A percentile compares a stretch with the other conserved stretches of the same genome.
Conservation (phyloP, 2,888 invertebrate genomes). For the Rhagonycha fulva region DNA sequence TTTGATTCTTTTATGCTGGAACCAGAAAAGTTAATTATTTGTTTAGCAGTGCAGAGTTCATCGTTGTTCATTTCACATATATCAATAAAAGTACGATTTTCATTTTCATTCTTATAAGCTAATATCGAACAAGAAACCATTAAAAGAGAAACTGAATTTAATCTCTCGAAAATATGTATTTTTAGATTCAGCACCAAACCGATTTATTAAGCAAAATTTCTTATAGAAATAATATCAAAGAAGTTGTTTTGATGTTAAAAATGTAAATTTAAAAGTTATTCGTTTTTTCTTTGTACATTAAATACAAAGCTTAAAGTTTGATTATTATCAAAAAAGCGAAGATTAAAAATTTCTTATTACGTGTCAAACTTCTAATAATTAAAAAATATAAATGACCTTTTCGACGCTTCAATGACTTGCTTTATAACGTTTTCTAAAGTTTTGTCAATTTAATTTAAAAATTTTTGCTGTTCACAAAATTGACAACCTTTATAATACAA, state of each 20-base stretch:
- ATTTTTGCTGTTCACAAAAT: slow-evolving; percentile 10
- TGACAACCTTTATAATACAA: slow-evolving; percentile 10
- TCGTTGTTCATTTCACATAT: neutral
- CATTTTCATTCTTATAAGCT: no score
- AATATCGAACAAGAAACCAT: neutral
- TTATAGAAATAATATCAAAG: neutral
- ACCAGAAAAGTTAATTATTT: no score
- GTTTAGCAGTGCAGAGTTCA: neutral
- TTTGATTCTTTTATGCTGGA: no score
- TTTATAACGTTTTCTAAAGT: slow-evolving; percentile 18
- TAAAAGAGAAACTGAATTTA: neutral
- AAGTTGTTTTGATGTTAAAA: neutral
- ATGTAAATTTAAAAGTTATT: neutral
- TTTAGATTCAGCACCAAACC: neutral
- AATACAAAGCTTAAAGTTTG: neutral
- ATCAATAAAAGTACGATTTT: neutral
- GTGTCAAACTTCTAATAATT: neutral
- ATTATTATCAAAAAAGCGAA: neutral
- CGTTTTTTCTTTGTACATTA: neutral
- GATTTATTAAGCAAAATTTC: neutral
- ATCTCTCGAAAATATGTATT: neutral
- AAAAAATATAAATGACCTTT: neutral
- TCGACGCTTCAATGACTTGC: slow-evolving; percentile 12
- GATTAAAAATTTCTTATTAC: neutral
- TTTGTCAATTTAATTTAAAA: slow-evolving; percentile 23